Base-by-base conservation (phyloP, 2,113 vertebrate species). In the Hyaena hyaena region DNA sequence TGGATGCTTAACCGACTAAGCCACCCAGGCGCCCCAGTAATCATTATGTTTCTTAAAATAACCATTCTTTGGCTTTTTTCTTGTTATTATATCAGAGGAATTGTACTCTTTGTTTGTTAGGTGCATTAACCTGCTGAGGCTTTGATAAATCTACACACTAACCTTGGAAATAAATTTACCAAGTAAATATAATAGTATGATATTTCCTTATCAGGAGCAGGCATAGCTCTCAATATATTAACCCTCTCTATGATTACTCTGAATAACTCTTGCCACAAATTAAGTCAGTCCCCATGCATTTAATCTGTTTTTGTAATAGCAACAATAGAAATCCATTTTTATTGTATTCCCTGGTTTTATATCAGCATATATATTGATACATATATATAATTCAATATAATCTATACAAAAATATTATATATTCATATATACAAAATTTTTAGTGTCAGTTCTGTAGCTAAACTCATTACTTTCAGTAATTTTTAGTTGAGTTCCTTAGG, bases 51-150 rank as follows among this genome's bases (percentile, higher is more conserved):
- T 65, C 89, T 82, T 83, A 53, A 77, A 63, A 87, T 71, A 69
- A 95, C 68, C 17, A 55, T 17, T 76, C 31, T 93, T 74, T 86
- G 39, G 26, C 43, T 80, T 94, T 96, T 6, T 95, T 86, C 21
- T 95, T 96, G 21, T 88, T 82, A 90, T 48, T 85, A 31, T 53
- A 68, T 35, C 35, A 83, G 39, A 94, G 53, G 58, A 96, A 55
- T 26, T 63, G 11, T 4, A 63, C 68, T 77, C 65, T 71, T 69
- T 21, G 23, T 65, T 93, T 96, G 21, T 84, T 92, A 35, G 8
- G 35, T 63, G 76, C 33, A 61, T 95, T 39, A 55, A 88, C 5
- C 48, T 93, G 26, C 35, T 68, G 43, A 68, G 10, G n/a, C 11
- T 96, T 76, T 89, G 63, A n/a, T 33, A 53, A 69, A 55, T 65